Base-by-base conservation (phyloP, 2,113 vertebrate genomes). In the Acrocephalus kingi region DNA sequence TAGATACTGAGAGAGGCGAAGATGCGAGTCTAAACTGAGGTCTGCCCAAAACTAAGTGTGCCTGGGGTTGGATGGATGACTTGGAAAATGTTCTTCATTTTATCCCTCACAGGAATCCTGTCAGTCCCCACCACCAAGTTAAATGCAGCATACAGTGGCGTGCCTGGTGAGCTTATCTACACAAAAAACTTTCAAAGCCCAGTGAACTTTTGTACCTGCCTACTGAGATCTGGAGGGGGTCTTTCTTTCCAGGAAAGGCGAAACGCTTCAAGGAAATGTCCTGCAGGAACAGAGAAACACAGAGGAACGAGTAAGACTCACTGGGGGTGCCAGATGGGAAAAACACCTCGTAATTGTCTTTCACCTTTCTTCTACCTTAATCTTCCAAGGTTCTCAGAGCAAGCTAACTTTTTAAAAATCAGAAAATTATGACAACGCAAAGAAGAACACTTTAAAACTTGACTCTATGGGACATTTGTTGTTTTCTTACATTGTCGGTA, bases 51-150 rank as follows among this genome's bases (percentile, higher is more conserved):
- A 58, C 15, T 49, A 63, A 8, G 4, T 3, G 28, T 46, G 33
- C 21, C 14, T 0, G 0, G 3, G 7, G 6, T 13, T 12, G 7
- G 43, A 63, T 10, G 6, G 31, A 55, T 7, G 25, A 58, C 21
- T 39, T 61, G 9, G 23, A 68, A 58, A 66, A 62, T 6, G 21
- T 1, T 84, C 22, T 82, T 77, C 41, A 45, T 43, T 28, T 67
- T 59, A 25, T 17, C 9, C 62, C 45, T 22, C 54, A 39, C 1
- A 0, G 31, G 24, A 71, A 58, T 31, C 30, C 25, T n/a, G 17
- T 30, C 14, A 67, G 45, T 31, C 25, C 25, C 63, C 54, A 72
- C 21, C 23, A 73, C 21, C 17, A 93, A 56, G 61, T 37, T 39
- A 71, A 84, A 72, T 14, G 64, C 46, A 55, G 35, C 31, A 69